phyloP scores from a whole-genome alignment of 2,113 vertebrate genomes.

The Equus quagga region DNA sequence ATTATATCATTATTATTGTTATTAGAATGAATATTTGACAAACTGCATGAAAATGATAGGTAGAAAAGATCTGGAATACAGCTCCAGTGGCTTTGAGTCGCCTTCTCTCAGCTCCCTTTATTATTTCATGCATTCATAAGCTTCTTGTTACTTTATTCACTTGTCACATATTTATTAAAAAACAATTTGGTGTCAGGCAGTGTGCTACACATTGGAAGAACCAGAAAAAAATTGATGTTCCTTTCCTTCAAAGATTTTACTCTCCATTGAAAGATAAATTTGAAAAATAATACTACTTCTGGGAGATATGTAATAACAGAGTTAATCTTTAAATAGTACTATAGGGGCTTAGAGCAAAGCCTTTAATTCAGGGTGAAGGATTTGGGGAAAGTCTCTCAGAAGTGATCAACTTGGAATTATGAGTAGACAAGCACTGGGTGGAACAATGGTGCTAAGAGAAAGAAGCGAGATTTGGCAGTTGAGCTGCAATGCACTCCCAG shows the following conservation, averaged over 20 bases:
- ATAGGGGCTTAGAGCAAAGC: neutral
- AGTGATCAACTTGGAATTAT: neutral
- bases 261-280: neutral
- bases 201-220: neutral
- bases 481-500: neutral
- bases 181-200: neutral
- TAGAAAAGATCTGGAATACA: neutral
- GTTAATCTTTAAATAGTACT: neutral
- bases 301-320: neutral
- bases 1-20: neutral
- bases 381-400: neutral
- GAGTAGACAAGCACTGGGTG: neutral
- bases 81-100: neutral
- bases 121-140: constrained; percentile 1
- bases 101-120: neutral
- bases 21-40: neutral
- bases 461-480: neutral
- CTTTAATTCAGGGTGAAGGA: neutral
- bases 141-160: neutral
- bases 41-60: neutral
- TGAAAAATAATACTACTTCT: neutral
- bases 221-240: neutral
- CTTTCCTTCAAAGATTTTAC: neutral
- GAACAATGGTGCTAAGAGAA: neutral
- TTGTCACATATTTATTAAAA: neutral